These are phyloP conservation scores for Myrmecobius fasciatus DNA, from an alignment of 2,113 vertebrate genomes.

Conservation along the genomic window DNA sequence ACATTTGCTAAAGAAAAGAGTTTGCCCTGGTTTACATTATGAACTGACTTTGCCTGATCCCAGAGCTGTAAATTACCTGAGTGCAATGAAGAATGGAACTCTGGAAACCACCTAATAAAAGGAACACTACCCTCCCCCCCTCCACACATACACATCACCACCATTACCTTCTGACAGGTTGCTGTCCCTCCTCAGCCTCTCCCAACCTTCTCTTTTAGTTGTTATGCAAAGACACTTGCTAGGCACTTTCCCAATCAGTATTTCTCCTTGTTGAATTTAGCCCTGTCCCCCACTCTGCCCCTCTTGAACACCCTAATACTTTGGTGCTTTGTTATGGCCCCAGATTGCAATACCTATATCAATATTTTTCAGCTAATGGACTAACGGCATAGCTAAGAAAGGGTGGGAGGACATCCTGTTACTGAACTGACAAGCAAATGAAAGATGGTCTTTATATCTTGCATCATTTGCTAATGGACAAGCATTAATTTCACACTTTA, in stretches of 20 bases:
- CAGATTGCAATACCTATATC: neutral
- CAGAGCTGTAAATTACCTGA: neutral
- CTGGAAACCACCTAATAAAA: neutral
- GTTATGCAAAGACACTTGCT: no score
- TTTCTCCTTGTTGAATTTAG: neutral
- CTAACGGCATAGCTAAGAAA: constrained; percentile 19
- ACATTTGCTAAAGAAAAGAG: no score
- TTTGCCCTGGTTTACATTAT: no score
- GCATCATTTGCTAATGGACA: constrained; percentile 26
- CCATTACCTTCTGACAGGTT: no score
- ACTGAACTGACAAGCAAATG: neutral
- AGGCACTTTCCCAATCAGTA: no score
- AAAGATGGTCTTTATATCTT: constrained; percentile 20
- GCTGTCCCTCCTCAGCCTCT: no score
- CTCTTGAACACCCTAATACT: neutral
- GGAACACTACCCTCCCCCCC: no score
- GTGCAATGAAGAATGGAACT: neutral
- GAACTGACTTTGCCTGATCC: neutral
- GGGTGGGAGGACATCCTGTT: neutral
- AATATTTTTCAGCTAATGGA: constrained; percentile 35
- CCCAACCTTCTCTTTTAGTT: no score
- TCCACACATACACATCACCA: no score
- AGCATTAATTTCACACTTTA: constrained; percentile 27
- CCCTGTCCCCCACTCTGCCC: neutral
- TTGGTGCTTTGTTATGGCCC: neutral